These are phyloP conservation scores for Phoxinus phoxinus DNA, from an alignment of 2,113 vertebrate species.

Conservation along the genomic window DNA sequence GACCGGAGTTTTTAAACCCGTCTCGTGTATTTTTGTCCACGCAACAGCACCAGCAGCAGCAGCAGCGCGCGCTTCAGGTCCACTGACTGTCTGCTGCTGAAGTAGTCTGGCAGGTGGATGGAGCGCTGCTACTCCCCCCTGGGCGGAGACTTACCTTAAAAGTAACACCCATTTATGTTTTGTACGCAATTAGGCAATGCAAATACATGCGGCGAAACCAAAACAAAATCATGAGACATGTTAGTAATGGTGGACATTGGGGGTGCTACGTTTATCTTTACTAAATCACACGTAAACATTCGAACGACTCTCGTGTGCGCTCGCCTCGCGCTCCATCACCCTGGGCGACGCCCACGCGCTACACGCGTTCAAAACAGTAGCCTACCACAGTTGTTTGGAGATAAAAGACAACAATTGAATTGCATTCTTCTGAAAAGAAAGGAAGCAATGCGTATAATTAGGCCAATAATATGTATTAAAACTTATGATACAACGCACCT, in stretches of 20 bases:
- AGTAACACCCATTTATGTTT: constrained; percentile 42
- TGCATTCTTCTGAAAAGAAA: neutral
- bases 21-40: constrained; percentile 19
- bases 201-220: constrained; percentile 11
- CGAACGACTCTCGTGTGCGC: neutral
- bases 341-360: constrained; percentile 28
- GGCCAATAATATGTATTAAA: neutral
- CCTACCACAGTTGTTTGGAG: neutral
- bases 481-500: neutral
- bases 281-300: neutral
- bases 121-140: constrained; percentile 73
- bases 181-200: constrained; percentile 9
- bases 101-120: constrained; percentile 78
- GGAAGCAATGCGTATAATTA: neutral
- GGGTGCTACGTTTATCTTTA: neutral
- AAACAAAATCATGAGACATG: constrained; percentile 14
- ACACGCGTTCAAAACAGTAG: neutral
- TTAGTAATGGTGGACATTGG: neutral
- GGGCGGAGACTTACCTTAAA: constrained; percentile 76
- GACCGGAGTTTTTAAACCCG: constrained; percentile 10
- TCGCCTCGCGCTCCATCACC: constrained; percentile 9
- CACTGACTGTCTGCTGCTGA: constrained; percentile 56
- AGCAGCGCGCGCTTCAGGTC: constrained; percentile 27
- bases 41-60: neutral
- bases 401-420: neutral